phyloP scores from a whole-genome alignment of 2,113 vertebrate species.

The human region GRCh38 chr6:50812001-50812500 shows the following conservation, averaged over 20 bases:
- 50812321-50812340: neutral
- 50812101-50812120: too few species aligned
- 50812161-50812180: too few species aligned
- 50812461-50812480: slow-evolving; percentile 73
- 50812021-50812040: too few species aligned
- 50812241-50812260: neutral
- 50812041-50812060: too few species aligned
- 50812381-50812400: neutral
- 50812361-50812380: neutral
- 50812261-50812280: neutral
- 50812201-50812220: too few species aligned
- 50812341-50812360: neutral
- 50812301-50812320: neutral
- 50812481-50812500: slow-evolving; percentile 82
- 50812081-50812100: too few species aligned
- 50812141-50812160: too few species aligned
- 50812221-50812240: neutral
- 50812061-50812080: too few species aligned
- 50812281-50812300: neutral
- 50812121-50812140: too few species aligned
- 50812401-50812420: neutral
- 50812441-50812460: slow-evolving; percentile 85
- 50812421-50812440: slow-evolving; percentile 62
- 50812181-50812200: too few species aligned
- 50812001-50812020: too few species aligned